Base-by-base conservation (phyloP, 2,888 invertebrate genomes). In the Druceiella hillmani region DNA sequence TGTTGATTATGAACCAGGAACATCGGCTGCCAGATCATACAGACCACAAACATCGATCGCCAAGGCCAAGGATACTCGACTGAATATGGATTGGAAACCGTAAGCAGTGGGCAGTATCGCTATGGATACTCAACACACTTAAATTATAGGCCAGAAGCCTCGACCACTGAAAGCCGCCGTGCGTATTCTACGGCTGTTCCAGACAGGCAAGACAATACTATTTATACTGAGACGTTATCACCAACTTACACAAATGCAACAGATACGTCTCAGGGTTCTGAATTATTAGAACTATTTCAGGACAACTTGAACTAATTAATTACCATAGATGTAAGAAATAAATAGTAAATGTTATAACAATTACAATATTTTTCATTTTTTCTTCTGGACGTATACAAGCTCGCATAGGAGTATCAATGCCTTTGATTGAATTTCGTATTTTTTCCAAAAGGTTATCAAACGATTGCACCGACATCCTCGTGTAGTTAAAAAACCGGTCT, bases 241-340 rank as follows among this genome's bases (percentile, higher is more conserved):
- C 48, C 47, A 49, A 48, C 49, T 51, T 46, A 51, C 47, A 51
- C 47, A 48, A 48, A 50, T 46, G 46, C 43, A 49, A 45, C 46
- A 48, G 47, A 51, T 50, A n/a, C 46, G 45, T 50, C 50, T 17
- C 32, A 50, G 46, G 44, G 40, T 50, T 50, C 49, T 49, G 48
- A 50, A 47, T 47, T 48, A 48, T 43, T 51, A 50, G 45, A 52
- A 46, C 34, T 50, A 47, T 52, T 50, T 52, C 39, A 43, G 33
- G 39, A 40, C 33, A 40, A 43, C 39, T 39, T 33, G 33, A 39
- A 39, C 39, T n/a, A n/a, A n/a, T n/a, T n/a, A n/a, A n/a, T n/a
- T n/a, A n/a, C n/a, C n/a, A n/a, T n/a, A n/a, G n/a, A n/a, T n/a
- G n/a, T n/a, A n/a, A n/a, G n/a, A n/a, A n/a, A n/a, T n/a, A n/a